Conservation (phyloP, 2,888 invertebrate genomes). For the Kuschelorhynchus macadamiae region DNA sequence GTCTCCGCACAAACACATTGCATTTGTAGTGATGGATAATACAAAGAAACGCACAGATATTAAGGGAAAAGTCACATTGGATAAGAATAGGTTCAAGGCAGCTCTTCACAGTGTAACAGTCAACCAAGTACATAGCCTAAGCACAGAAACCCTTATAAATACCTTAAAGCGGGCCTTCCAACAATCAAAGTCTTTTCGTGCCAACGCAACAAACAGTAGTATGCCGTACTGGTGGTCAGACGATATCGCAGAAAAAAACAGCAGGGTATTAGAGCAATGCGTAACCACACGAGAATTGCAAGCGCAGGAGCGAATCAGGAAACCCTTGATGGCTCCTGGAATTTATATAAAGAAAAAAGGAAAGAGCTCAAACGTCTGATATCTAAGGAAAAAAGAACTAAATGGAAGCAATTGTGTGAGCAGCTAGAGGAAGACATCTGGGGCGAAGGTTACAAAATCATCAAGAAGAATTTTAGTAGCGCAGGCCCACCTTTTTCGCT, state of each 20-base stretch:
- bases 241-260: slow-evolving; percentile 15
- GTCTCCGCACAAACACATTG: too few species aligned
- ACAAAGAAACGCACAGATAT: too few species aligned
- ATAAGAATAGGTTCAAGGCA: too few species aligned
- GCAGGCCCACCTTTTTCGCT: slow-evolving; percentile 1
- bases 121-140: too few species aligned
- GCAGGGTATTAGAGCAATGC: slow-evolving; percentile 5
- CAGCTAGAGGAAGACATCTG: slow-evolving; percentile 29
- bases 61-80: too few species aligned
- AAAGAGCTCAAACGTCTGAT: slow-evolving; percentile 5
- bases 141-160: too few species aligned
- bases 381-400: slow-evolving; percentile 23
- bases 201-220: neutral
- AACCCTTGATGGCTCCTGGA: neutral
- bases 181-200: too few species aligned
- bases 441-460: slow-evolving; percentile 33
- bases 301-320: neutral
- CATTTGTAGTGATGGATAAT: too few species aligned
- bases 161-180: too few species aligned
- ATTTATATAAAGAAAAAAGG: neutral
- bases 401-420: slow-evolving; percentile 2
- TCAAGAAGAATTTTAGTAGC: slow-evolving; percentile 2
- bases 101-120: too few species aligned
- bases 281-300: neutral
- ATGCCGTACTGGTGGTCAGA: slow-evolving; percentile 36